Evolutionary conservation across 2,888 invertebrate species (phyloP).

Genomic region (Melieria omissa): DNA sequence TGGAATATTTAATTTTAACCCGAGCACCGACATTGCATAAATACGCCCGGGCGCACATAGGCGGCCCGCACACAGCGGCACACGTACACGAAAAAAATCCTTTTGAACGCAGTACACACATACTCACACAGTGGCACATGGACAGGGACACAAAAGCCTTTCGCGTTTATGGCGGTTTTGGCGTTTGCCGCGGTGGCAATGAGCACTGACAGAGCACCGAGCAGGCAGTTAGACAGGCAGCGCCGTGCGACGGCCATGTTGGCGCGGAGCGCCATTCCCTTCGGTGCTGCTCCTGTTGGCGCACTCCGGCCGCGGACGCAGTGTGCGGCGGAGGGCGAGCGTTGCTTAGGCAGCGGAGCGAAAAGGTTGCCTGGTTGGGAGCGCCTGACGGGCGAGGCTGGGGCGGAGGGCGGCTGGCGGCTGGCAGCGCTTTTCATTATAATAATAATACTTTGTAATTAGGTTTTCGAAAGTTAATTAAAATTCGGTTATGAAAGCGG

Average conservation of each 20-base stretch:
- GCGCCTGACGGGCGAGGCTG: constrained; percentile 8
- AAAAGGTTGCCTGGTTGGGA: neutral
- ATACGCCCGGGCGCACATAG: constrained; percentile 3
- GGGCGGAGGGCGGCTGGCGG: constrained; percentile 3
- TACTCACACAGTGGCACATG: neutral
- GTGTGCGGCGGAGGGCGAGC: constrained; percentile 16
- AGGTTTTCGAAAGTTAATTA: constrained; percentile 67
- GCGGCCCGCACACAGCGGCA: constrained; percentile 18
- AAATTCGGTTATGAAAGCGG: constrained; percentile 67
- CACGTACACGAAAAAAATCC: constrained; percentile 8
- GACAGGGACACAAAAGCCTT: too few relatives aligned
- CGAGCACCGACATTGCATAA: constrained; percentile 37
- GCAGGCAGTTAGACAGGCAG: too few relatives aligned
- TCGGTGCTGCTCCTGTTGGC: neutral
- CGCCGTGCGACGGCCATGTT: too few relatives aligned
- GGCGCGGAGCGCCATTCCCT: too few relatives aligned
- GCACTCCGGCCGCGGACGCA: constrained; percentile 2
- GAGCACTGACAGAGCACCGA: too few relatives aligned
- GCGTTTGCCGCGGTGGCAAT: too few relatives aligned
- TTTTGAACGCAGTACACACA: neutral
- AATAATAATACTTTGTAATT: constrained; percentile 67
- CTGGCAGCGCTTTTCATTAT: constrained; percentile 58
- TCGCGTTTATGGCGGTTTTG: too few relatives aligned
- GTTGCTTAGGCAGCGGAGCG: neutral
- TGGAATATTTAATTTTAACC: constrained; percentile 62